phyloP scores from a whole-genome alignment of 2,797 vertebrate species.

The Pygocentrus nattereri region DNA sequence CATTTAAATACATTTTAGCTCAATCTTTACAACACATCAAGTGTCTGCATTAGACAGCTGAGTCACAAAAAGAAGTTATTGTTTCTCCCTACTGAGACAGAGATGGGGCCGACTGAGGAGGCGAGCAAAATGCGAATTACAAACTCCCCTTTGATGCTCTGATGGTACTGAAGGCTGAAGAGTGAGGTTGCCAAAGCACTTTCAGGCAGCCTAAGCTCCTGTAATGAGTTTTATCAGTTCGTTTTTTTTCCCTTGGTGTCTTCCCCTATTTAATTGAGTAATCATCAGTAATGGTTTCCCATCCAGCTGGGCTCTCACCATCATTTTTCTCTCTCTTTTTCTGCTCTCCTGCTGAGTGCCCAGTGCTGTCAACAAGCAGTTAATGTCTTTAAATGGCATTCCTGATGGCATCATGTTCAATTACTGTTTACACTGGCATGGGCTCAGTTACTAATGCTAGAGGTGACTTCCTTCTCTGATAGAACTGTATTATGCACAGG shows the following conservation, averaged over 20 bases:
- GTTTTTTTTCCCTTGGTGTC: not conserved
- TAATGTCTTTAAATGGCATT: slow-evolving; percentile 59
- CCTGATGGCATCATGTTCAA: slow-evolving; percentile 54
- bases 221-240: slow-evolving; percentile 26
- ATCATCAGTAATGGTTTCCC: slow-evolving; percentile 40
- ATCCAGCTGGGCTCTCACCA: slow-evolving; percentile 1
- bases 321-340: not conserved
- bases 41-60: not conserved
- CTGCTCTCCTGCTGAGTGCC: slow-evolving; percentile 39
- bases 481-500: slow-evolving; percentile 1
- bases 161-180: slow-evolving; percentile 5
- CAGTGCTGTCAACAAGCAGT: slow-evolving; percentile 42
- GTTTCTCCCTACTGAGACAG: slow-evolving; percentile 1
- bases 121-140: slow-evolving; percentile 5
- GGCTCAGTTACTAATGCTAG: slow-evolving; percentile 53
- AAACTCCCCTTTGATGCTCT: not conserved
- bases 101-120: not conserved
- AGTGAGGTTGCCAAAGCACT: slow-evolving; percentile 13
- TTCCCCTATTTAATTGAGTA: slow-evolving; percentile 43
- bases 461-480: slow-evolving; percentile 42
- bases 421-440: slow-evolving; percentile 53
- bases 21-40: not conserved
- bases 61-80: not conserved
- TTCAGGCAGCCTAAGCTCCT: slow-evolving; percentile 22
- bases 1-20: not conserved